Percentiles rank a stretch among this genome's conserved stretches.
These are phyloP conservation scores for Lepisosteus osseus DNA, from an alignment of 2,113 vertebrate species.

Conservation along the genomic window DNA sequence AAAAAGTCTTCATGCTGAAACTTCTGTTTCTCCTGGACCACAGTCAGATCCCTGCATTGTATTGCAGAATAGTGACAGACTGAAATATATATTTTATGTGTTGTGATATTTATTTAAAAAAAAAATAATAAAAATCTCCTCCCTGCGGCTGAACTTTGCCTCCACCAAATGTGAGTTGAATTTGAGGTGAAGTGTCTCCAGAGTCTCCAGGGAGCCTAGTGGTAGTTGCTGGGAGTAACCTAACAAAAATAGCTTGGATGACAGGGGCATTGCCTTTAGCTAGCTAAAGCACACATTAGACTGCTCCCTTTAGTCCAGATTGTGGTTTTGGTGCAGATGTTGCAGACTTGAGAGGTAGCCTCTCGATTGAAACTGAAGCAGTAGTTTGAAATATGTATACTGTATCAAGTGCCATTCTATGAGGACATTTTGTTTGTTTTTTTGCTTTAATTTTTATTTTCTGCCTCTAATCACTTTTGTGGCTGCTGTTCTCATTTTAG, in stretches of 20 bases:
- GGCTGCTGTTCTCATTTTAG: neutral
- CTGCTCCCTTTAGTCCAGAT: constrained; percentile 13
- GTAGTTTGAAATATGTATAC: too few species aligned
- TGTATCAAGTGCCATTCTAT: too few species aligned
- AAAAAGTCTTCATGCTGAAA: too few species aligned
- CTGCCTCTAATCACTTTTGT: neutral
- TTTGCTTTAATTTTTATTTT: neutral
- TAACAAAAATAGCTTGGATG: constrained; percentile 17
- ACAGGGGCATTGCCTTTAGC: neutral
- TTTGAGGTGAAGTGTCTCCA: neutral
- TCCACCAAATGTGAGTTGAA: constrained; percentile 17
- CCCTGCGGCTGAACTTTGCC: constrained; percentile 26
- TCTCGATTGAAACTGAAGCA: too few species aligned
- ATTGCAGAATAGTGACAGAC: too few species aligned
- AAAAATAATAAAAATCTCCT: neutral
- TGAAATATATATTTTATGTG: too few species aligned
- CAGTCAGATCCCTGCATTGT: too few species aligned
- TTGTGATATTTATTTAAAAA: too few species aligned
- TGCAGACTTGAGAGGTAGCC: constrained; percentile 15
- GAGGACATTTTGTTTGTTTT: constrained; percentile 2
- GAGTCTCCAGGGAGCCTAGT: constrained; percentile 17
- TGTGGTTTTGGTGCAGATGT: constrained; percentile 41
- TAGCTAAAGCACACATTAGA: constrained; percentile 20
- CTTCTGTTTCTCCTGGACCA: too few species aligned
- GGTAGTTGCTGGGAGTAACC: constrained; percentile 36